Conservation (phyloP, 2,113 vertebrate genomes). For the Pleuronectes platessa region DNA sequence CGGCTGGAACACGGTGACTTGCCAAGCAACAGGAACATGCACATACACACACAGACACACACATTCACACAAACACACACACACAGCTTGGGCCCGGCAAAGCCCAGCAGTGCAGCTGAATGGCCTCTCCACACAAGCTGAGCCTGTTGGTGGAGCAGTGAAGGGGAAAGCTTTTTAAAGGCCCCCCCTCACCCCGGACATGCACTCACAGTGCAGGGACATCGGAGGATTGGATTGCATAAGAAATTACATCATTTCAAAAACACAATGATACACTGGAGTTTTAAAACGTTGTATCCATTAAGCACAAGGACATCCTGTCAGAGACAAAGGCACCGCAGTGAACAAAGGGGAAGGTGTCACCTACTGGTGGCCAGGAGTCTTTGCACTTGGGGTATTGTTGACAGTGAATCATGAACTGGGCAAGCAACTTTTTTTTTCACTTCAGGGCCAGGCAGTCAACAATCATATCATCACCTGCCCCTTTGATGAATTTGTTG, state of each 20-base stretch:
- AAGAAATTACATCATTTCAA: conserved; percentile 64
- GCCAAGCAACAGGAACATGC: conserved; percentile 13
- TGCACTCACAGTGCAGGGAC: conserved; percentile 69
- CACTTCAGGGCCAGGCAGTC: not conserved
- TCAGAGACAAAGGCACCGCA: conserved; percentile 46
- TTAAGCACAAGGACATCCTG: conserved; percentile 48
- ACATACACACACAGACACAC: not conserved
- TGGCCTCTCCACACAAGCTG: conserved; percentile 61
- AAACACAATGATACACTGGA: conserved; percentile 20
- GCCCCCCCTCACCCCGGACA: conserved; percentile 52
- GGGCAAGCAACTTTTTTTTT: not conserved
- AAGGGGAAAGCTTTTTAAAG: conserved; percentile 76
- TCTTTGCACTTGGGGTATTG: conserved; percentile 60
- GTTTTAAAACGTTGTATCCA: conserved; percentile 42
- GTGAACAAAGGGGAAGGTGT: conserved; percentile 80
- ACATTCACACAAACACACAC: conserved; percentile 12
- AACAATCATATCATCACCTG: no score
- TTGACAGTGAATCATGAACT: not conserved
- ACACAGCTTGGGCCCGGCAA: conserved; percentile 7
- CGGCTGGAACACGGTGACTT: not conserved
- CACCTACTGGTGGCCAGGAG: conserved; percentile 78
- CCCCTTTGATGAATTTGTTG: no score
- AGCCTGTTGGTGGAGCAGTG: conserved; percentile 66
- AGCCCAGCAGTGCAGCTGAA: conserved; percentile 65
- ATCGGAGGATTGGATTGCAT: conserved; percentile 62